phyloP scores from a whole-genome alignment of 2,113 vertebrate genomes.

The Nannospalax galili region DNA sequence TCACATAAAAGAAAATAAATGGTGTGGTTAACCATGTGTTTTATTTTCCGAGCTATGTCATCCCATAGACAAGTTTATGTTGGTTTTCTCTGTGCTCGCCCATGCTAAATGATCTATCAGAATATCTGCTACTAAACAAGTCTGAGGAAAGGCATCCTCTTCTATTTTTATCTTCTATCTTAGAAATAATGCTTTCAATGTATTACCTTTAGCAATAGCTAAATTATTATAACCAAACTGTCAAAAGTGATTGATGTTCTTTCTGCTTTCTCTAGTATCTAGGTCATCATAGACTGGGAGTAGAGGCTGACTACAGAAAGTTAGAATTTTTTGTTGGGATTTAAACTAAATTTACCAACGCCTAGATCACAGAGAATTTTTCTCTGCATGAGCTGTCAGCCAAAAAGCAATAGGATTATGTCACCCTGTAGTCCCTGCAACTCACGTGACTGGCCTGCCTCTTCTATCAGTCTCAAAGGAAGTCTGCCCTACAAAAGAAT shows the following conservation, averaged over 20 bases:
- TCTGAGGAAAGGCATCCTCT: slow-evolving; percentile 66
- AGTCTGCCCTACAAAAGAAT: slow-evolving; percentile 64
- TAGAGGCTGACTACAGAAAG: slow-evolving; percentile 1
- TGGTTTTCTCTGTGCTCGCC: not conserved
- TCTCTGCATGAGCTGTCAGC: slow-evolving; percentile 64
- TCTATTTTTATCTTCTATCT: slow-evolving; percentile 45
- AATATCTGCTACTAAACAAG: slow-evolving; percentile 67
- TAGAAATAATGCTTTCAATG: slow-evolving; percentile 58
- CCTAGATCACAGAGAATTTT: slow-evolving; percentile 60
- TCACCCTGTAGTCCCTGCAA: slow-evolving; percentile 65
- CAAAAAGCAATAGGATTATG: slow-evolving; percentile 75
- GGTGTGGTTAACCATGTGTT: slow-evolving; percentile 39
- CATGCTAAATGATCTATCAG: not conserved
- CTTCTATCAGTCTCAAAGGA: slow-evolving; percentile 75
- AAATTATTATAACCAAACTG: slow-evolving; percentile 45
- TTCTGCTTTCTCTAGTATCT: slow-evolving; percentile 52
- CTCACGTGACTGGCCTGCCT: slow-evolving; percentile 77
- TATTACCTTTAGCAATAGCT: slow-evolving; percentile 19
- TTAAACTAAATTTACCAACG: slow-evolving; percentile 66
- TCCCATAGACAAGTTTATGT: slow-evolving; percentile 67
- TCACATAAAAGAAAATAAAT: slow-evolving; percentile 42
- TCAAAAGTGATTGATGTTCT: slow-evolving; percentile 38
- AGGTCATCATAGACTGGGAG: slow-evolving; percentile 1
- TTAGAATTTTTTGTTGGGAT: slow-evolving; percentile 60
- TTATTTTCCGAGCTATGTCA: slow-evolving; percentile 54